phyloP scores from a whole-genome alignment of 2,888 invertebrate genomes.

The Oxytorus armatus region DNA sequence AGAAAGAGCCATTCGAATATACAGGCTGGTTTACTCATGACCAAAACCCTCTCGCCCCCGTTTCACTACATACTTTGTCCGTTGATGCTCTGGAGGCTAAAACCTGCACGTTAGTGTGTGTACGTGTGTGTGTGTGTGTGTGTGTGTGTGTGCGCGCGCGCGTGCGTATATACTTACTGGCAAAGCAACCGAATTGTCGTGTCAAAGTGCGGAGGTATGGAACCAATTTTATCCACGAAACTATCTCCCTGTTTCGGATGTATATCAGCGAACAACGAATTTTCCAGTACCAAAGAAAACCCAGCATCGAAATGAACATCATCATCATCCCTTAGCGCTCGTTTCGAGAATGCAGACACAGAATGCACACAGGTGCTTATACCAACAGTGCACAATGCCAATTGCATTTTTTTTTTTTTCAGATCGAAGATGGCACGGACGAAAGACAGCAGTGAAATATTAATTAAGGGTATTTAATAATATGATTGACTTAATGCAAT shows the following conservation, averaged over 20 bases:
- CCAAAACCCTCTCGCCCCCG: slow-evolving; percentile 30
- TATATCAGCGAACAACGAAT: neutral
- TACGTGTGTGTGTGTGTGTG: too few species aligned
- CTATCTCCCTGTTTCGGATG: slow-evolving; percentile 7
- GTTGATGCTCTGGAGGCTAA: slow-evolving; percentile 35
- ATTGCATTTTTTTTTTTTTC: too few species aligned
- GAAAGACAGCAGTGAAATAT: too few species aligned
- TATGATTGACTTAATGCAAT: too few species aligned
- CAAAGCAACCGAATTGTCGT: slow-evolving; percentile 9
- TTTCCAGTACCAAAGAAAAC: neutral
- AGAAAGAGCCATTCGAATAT: slow-evolving; percentile 17
- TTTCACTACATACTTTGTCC: slow-evolving; percentile 42
- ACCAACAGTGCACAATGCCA: too few species aligned
- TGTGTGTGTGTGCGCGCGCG: neutral
- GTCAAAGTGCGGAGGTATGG: slow-evolving; percentile 25
- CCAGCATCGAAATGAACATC: too few species aligned
- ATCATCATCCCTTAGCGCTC: too few species aligned
- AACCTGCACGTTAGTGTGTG: too few species aligned
- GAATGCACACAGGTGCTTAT: too few species aligned
- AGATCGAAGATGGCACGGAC: too few species aligned
- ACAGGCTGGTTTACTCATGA: slow-evolving; percentile 5
- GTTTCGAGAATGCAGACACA: too few species aligned
- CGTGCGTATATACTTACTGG: neutral
- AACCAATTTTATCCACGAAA: slow-evolving; percentile 28
- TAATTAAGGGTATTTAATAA: too few species aligned